Base-by-base conservation (phyloP, 2,797 vertebrate genomes). In the Anguilla megastoma region DNA sequence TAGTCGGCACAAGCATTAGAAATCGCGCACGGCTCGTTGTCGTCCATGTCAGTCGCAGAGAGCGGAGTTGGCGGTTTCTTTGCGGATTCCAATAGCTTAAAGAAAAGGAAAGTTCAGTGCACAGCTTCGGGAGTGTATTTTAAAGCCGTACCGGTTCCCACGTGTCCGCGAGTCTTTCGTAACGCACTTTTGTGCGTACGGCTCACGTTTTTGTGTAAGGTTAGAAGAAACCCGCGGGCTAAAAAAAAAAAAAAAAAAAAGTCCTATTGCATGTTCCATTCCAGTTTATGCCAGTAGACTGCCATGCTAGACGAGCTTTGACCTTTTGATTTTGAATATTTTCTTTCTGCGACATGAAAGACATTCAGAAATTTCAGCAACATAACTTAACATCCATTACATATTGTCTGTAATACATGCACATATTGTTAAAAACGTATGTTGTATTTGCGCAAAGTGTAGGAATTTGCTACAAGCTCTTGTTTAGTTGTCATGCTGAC, bases 251-350 rank as follows among this genome's bases (percentile, higher is more conserved):
- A 33, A 36, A 36, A 45, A 45, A 45, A 45, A 45, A 21, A 36
- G 30, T 90, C 93, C 89, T 94, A 92, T 95, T 94, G 94, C 94
- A 95, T 95, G 95, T 89, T 45, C 41, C 41, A 79, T 90, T 89
- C 12, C 85, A 90, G 92, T 91, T 93, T 94, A 89, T 89, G 89
- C 90, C 91, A 92, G 63, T 92, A 87, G 60, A 90, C 95, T 93
- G 92, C 94, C 95, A 95, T 95, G 95, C 95, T 95, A 94, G 92
- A 92, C 54, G 92, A 94, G 92, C 94, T 94, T 92, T 92, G 36
- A n/a, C 41, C 41, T 45, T 45, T 45, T 45, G 41, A 45, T 45
- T 45, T 45, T 18, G 8, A 86, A 21, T 1, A 79, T 79, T 56
- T 36, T 5, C 69, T 14, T 36, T 74, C 30, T 36, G 69, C 12